Evolutionary conservation across 2,888 invertebrate species (phyloP).

Genomic region (Apamea monoglypha): DNA sequence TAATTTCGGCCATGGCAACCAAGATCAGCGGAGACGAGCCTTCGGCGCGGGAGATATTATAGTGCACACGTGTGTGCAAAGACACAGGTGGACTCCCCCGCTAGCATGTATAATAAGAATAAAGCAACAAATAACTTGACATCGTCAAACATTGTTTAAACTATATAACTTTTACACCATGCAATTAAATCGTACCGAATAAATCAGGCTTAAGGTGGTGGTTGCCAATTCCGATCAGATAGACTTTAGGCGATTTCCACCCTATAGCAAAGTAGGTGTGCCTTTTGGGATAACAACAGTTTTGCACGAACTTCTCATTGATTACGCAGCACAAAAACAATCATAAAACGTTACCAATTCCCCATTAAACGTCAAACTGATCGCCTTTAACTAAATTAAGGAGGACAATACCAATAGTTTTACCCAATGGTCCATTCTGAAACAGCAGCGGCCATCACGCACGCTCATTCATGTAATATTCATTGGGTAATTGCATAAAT

Average conservation of each 20-base stretch:
- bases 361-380: constrained; percentile 5
- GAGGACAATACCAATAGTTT: constrained; percentile 46
- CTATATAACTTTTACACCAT: background rate
- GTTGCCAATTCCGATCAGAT: background rate
- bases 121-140: background rate
- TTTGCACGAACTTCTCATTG: background rate
- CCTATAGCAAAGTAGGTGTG: no score
- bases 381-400: constrained; percentile 37
- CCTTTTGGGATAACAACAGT: background rate
- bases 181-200: background rate
- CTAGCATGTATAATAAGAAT: background rate
- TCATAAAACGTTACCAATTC: constrained; percentile 27
- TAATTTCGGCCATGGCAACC: no score
- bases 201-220: background rate
- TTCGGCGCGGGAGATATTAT: no score
- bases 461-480: constrained; percentile 69
- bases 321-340: constrained; percentile 16
- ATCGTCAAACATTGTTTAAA: background rate
- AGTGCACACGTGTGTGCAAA: no score
- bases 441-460: constrained; percentile 45
- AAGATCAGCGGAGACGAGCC: no score
- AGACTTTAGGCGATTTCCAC: background rate
- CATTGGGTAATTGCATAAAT: constrained; percentile 69
- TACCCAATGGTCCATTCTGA: constrained; percentile 45
- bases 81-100: no score